phyloP scores from a whole-genome alignment of 1,140 invertebrate genomes.

The Tenebrio molitor region DNA sequence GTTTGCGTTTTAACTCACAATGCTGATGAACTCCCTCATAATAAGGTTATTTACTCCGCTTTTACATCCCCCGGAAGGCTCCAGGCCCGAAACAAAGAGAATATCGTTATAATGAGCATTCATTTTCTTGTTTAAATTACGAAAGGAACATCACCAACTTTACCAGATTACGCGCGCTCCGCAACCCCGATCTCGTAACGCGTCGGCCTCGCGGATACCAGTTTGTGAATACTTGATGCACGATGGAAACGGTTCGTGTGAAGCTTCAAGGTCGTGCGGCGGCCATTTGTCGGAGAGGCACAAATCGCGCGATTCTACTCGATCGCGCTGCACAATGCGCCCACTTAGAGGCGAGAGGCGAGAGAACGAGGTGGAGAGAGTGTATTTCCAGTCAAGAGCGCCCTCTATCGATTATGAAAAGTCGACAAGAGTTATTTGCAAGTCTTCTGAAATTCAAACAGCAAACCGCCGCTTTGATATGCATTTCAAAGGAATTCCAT shows the following conservation, averaged over 20 bases:
- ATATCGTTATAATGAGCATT: slow-evolving; percentile 15
- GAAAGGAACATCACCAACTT: neutral
- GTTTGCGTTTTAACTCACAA: slow-evolving; percentile 17
- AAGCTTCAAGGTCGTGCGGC: too few relatives aligned
- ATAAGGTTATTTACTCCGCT: slow-evolving; percentile 12
- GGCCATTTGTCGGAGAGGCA: too few relatives aligned
- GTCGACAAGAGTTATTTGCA: slow-evolving; percentile 30
- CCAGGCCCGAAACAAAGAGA: slow-evolving; percentile 1
- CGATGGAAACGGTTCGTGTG: too few relatives aligned
- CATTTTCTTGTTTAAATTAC: slow-evolving; percentile 20
- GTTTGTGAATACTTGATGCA: slow-evolving; percentile 22
- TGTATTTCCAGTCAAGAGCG: slow-evolving; percentile 8
- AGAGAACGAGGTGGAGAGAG: neutral
- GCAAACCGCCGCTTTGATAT: slow-evolving; percentile 31
- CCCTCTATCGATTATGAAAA: slow-evolving; percentile 33
- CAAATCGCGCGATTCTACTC: too few relatives aligned
- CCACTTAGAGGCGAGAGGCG: neutral
- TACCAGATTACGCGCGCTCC: too few relatives aligned
- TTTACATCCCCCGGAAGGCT: neutral
- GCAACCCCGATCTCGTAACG: too few relatives aligned
- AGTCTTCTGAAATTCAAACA: slow-evolving; percentile 39
- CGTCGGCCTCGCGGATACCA: too few relatives aligned
- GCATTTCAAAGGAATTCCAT: slow-evolving; percentile 37
- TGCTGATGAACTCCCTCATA: slow-evolving; percentile 24
- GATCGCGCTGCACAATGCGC: too few relatives aligned